Base-by-base conservation (phyloP, 2,888 invertebrate species). In the Chloromyia formosa region DNA sequence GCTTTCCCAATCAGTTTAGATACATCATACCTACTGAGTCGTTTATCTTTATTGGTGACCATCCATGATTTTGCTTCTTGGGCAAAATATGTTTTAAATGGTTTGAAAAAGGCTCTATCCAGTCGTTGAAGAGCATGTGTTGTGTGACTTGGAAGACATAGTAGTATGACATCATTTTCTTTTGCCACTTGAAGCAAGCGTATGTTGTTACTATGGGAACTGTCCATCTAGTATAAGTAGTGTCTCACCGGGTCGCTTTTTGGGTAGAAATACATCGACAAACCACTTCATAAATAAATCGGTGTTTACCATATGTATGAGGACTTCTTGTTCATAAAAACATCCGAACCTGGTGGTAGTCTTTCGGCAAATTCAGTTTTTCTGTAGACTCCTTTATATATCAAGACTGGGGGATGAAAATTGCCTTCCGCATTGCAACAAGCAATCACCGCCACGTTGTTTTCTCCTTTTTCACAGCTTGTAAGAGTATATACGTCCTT, bases 401-500 rank as follows among this genome's bases (percentile, higher is more conserved):
- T 80, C 3, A 79, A n/a, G 53, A 79, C 78, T 1, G 81, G 81
- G 35, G 80, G 78, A 9, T 79, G 66, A 74, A 80, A 81, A 62
- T 78, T 79, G 12, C 80, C 80, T 14, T 76, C 74, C 49, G 80
- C 81, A 71, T 81, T 81, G 73, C 80, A 81, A 74, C 80, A 81
- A 56, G 78, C 80, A 75, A 81, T 75, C 18, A 81, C 27, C 27
- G 27, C 27, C 27, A 35, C 27, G 27, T 4, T 35, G 27, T 35
- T 35, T 2, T 35, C 2, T 7, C 2, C 2, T 73, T 81, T 80
- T 80, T 83, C 82, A n/a, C n/a, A n/a, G n/a, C n/a, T n/a, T n/a
- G n/a, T n/a, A n/a, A n/a, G 14, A 14, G 77, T 73, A n/a, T 81
- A 78, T 12, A 84, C 82, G 61, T 78, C 79, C 74, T 80, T 83